phyloP scores from a whole-genome alignment of 2,888 invertebrate species.

The Pyrgus malvae region DNA sequence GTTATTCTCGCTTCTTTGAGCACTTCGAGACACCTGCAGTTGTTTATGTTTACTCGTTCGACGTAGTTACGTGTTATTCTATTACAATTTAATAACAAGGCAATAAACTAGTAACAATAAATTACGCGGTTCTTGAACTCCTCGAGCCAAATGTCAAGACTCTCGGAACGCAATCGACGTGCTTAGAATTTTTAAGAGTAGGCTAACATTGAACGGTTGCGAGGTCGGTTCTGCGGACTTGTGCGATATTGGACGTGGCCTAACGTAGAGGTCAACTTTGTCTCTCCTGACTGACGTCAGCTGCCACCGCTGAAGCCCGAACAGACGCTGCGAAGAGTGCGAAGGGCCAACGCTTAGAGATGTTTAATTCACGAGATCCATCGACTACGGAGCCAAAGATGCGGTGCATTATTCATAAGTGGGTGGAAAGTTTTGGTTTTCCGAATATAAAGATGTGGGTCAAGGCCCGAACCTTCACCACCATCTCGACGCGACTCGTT shows the following conservation, averaged over 20 bases:
- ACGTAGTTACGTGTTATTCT: not conserved
- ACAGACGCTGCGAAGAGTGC: not conserved
- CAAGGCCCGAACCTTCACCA: slow-evolving; percentile 44
- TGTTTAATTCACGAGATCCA: slow-evolving; percentile 38
- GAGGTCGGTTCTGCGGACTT: too few species aligned
- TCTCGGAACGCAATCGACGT: not conserved
- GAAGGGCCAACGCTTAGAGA: slow-evolving; percentile 5
- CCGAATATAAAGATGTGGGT: slow-evolving; percentile 61
- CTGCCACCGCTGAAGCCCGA: too few species aligned
- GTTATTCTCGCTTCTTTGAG: too few species aligned
- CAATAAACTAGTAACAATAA: not conserved
- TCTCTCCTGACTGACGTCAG: too few species aligned
- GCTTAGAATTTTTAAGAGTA: not conserved
- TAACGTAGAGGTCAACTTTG: too few species aligned
- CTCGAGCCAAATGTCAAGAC: not conserved
- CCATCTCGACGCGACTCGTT: slow-evolving; percentile 35
- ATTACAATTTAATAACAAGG: not conserved
- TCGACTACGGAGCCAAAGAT: slow-evolving; percentile 37
- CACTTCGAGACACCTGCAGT: too few species aligned
- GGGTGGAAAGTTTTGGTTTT: slow-evolving; percentile 60
- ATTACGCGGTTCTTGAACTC: slow-evolving; percentile 9
- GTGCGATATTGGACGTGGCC: too few species aligned
- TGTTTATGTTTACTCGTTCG: too few species aligned
- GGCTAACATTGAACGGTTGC: not conserved
- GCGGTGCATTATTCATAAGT: slow-evolving; percentile 54